Evolutionary conservation across 1,140 invertebrate species (phyloP), one percentile per base, ranked within the genome.

Genomic region (Megalonaias nervosa): DNA sequence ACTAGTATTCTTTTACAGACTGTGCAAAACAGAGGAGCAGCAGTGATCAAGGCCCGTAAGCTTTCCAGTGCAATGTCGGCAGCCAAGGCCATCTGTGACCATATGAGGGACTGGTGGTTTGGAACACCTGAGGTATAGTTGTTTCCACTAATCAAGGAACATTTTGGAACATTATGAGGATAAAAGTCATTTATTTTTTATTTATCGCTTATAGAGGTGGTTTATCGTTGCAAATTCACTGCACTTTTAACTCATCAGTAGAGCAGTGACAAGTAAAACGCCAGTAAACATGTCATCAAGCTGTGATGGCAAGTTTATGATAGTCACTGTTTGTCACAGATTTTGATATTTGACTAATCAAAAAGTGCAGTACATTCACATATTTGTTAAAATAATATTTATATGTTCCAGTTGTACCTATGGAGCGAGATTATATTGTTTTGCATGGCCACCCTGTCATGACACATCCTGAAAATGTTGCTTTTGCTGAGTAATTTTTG

Each of bases 21-120:
- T 59, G 97, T 99, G 21, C 98, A 99, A 91, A 98, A 97, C 88
- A 94, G 99, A 84, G 99, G 99, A 64, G 98, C 97, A 71, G 97
- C 97, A 66, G 98, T 99, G 1, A 99, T 99, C 89, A 95, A 95
- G 67, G 98, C 98, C 12, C 94, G 99, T 68, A 99, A 99, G 92
- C 95, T 99, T 93, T 99, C 97, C 4, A 99, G 98, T 19, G 99
- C 99, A 13, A 97, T 99, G 96, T 99, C 98, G 59, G 94, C 93
- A 62, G 98, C 99, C 17, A 99, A 99, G 92, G 99, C 99, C 58
- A 98, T 98, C 67, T 96, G 95, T 86, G 98, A 99, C 92, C 98
- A 99, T 87, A 98, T 99, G 95, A 94, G 94, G 81, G 97, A 98
- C 91, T 97, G 97, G 95, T 99, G 96, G 94, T 92, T 94, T 83